Evolutionary conservation across 2,888 invertebrate species (phyloP), one percentile per base, ranked within the genome.

Genomic region (Xylota sylvarum): DNA sequence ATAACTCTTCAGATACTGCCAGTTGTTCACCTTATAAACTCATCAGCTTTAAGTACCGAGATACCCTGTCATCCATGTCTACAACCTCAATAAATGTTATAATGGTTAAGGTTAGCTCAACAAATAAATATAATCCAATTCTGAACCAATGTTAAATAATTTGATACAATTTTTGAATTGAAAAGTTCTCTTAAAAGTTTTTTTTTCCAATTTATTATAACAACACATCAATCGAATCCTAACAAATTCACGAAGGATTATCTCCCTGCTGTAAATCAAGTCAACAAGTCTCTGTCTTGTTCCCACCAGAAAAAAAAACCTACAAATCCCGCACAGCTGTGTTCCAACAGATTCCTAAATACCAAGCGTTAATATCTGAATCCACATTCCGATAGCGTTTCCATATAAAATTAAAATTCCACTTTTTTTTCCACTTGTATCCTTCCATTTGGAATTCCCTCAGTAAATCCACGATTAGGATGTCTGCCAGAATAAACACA

Each of bases 401-500:
- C n/a, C 14, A 58, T 35, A n/a, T 9, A 43, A 72, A 72, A 72
- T 72, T 72, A 72, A 72, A 73, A 62, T 73, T 62, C 52, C 17
- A 40, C 52, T 62, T 52, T 62, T 62, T 32, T 40, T 14, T 35
- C 27, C 17, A n/a, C 9, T 19, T 30, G 17, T 27, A 46, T 76
- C 30, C 69, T 35, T 62, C 60, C 52, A 46, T 43, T 78, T 46
- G 52, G 40, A 52, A 70, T 78, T 69, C 69, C 55, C 32, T 48
- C 35, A 23, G 55, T 62, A 78, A 78, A 52, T 78, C 69, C 52
- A 23, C 69, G 62, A 78, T 78, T 69, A 78, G 69, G 78, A 78
- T 78, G 62, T 78, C 78, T 70, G 78, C 78, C 78, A 78, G 62
- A 78, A 43, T 78, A 78, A 78, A 78, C 78, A 78, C 69, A 78